Conservation (phyloP, 2,797 vertebrate species). For the Ispidina picta region DNA sequence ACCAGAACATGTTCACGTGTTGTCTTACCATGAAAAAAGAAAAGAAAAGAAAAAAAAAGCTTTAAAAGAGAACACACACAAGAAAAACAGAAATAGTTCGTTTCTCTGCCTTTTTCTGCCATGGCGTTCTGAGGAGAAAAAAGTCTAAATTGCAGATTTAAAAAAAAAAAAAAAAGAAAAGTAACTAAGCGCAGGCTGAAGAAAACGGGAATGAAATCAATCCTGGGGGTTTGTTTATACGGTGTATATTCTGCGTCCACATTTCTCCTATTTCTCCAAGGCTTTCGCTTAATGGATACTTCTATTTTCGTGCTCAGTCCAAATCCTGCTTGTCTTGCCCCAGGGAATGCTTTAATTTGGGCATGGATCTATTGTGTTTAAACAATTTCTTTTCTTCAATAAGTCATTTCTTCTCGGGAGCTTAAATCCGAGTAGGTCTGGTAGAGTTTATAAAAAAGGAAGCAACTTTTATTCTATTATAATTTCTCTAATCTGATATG, state of each 20-base stretch:
- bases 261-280: neutral
- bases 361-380: slow-evolving; percentile 29
- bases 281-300: neutral
- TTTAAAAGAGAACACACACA: neutral
- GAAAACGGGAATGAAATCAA: neutral
- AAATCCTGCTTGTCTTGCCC: neutral
- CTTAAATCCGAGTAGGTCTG: neutral
- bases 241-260: neutral
- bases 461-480: slow-evolving; percentile 10
- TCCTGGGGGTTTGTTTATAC: neutral
- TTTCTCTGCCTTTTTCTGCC: neutral
- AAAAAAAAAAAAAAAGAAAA: neutral
- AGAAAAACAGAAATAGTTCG: accelerated
- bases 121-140: neutral
- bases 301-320: neutral
- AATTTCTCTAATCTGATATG: neutral
- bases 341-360: neutral
- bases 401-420: neutral
- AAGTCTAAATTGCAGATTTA: neutral
- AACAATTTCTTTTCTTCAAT: slow-evolving; percentile 36
- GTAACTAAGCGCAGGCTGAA: neutral
- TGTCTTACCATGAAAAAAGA: slow-evolving; percentile 10
- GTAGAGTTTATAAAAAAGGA: slow-evolving; percentile 24
- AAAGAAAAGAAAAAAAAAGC: neutral
- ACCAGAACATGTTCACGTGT: slow-evolving; percentile 61